Base-by-base conservation (phyloP, 2,797 vertebrate genomes). In the Argentina silus region DNA sequence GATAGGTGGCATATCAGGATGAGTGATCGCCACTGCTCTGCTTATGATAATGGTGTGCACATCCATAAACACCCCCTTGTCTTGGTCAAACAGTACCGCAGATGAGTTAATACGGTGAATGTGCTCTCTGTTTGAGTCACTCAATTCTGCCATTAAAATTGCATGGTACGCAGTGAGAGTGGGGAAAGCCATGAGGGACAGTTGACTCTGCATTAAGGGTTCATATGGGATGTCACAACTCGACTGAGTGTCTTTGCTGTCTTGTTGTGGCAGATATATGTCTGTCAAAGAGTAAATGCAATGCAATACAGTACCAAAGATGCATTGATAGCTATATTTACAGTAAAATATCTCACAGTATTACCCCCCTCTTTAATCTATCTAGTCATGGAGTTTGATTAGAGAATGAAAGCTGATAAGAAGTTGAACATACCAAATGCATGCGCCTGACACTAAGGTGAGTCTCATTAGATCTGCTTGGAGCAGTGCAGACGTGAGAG, bases 321-420 rank as follows among this genome's bases (percentile, higher is more conserved):
- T 3, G 6, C 11, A 3, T 62, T 2, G 27, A 62, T 62, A 42
- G 12, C 27, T 53, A 53, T 53, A n/a, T 61, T 15, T 61, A 61
- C 12, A 11, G 21, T 60, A 10, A 11, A 60, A 21, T 10, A 60
- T 21, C 19, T 60, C 11, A 21, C 14, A 36, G 27, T 36, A 14
- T 23, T 21, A 62, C 10, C 23, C 6, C 14, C 15, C 60, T 62
- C 27, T 42, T 62, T 12, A 43, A 36, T 62, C 36, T 59, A 23
- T 9, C 10, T 10, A 19, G 17, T 17, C 55, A 2, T 59, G 19
- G 17, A 57, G 19, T 21, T 17, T 6, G 55, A 57, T 57, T 48
- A 19, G 55, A 3, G 17, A 57, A 57, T 57, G 85, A 90, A 86
- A 87, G 87, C 83, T 86, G 89, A 91, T 91, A 90, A 92, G 89